These are phyloP conservation scores for Tryphoninae sp. DNA, from an alignment of 2,888 invertebrate species.

Conservation along the genomic window DNA sequence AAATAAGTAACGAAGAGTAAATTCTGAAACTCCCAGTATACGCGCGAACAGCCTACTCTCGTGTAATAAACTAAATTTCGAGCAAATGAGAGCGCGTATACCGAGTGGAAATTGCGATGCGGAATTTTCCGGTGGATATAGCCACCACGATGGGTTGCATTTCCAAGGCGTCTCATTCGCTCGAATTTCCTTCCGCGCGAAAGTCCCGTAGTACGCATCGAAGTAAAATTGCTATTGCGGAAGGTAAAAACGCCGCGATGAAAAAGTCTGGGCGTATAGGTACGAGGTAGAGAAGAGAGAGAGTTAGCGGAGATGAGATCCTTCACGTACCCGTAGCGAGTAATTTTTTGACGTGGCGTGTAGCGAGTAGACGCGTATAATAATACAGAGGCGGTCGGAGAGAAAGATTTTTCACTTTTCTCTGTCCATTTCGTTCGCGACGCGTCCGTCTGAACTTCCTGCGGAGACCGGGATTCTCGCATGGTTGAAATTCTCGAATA, in stretches of 20 bases:
- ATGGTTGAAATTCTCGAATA: neutral
- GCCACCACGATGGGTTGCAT: constrained; percentile 30
- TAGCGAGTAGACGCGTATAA: constrained; percentile 33
- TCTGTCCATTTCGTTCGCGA: constrained; percentile 11
- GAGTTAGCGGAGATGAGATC: constrained; percentile 23
- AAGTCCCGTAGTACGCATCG: constrained; percentile 48
- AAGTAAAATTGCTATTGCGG: constrained; percentile 50
- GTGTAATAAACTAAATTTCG: constrained; percentile 65
- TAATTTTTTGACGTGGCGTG: constrained; percentile 1
- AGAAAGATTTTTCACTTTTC: constrained; percentile 44
- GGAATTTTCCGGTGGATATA: constrained; percentile 49
- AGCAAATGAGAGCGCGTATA: constrained; percentile 34
- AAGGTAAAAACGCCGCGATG: constrained; percentile 33
- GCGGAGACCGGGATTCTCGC: constrained; percentile 24
- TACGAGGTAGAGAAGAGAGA: constrained; percentile 10
- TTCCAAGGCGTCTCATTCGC: constrained; percentile 30
- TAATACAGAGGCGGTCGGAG: constrained; percentile 25
- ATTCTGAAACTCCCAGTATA: constrained; percentile 39
- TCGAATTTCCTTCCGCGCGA: constrained; percentile 22
- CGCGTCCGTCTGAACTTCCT: constrained; percentile 12
- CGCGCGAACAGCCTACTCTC: constrained; percentile 27
- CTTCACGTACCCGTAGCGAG: constrained; percentile 2
- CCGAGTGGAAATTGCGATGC: constrained; percentile 54
- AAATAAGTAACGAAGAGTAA: constrained; percentile 8
- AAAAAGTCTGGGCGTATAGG: constrained; percentile 39